Evolutionary conservation across 2,888 invertebrate species (phyloP), one percentile per base, ranked within the genome.

Genomic region (Amblyjoppa proteus): DNA sequence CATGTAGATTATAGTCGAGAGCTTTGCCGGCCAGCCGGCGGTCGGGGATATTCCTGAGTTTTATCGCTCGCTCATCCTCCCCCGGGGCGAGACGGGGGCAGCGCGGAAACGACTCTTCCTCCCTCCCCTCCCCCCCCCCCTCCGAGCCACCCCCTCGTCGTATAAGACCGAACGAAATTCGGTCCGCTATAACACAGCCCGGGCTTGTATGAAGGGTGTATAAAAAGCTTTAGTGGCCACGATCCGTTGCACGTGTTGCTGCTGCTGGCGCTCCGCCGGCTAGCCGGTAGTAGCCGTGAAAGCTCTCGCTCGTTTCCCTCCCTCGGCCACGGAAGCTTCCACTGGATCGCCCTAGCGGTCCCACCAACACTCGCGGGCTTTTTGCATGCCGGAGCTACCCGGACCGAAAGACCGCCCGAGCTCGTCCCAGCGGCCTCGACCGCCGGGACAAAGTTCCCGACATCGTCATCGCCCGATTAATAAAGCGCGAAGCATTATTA

Each of bases 201-300:
- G 49, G 70, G 73, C 71, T 83, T 74, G 76, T 83, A 80, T 81
- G 76, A 81, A 80, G 83, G 85, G 84, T 82, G 86, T 87, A 87
- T 86, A 87, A 88, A 88, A 88, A 87, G 84, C 88, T 88, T 84
- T 87, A 87, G 85, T 84, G 85, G 84, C 84, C 87, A 88, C 87
- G 83, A 87, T 86, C 87, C 82, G 86, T 83, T 81, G 84, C 86
- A 87, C 86, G 86, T 87, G 84, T 87, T 87, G 86, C 86, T 84
- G 31, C 69, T 49, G 45, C 25, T 28, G 31, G 49, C 51, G 49
- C 79, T 81, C 68, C 74, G 75, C 74, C 73, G 81, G 69, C 87
- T 85, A 64, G 73, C 78, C 79, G 70, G 81, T 80, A 73, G 81
- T 80, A 73, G 83, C 85, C 45, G 79, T 81, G 87, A 85, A 85